phyloP scores from a whole-genome alignment of 2,113 vertebrate species.

The Myiozetetes cayanensis region DNA sequence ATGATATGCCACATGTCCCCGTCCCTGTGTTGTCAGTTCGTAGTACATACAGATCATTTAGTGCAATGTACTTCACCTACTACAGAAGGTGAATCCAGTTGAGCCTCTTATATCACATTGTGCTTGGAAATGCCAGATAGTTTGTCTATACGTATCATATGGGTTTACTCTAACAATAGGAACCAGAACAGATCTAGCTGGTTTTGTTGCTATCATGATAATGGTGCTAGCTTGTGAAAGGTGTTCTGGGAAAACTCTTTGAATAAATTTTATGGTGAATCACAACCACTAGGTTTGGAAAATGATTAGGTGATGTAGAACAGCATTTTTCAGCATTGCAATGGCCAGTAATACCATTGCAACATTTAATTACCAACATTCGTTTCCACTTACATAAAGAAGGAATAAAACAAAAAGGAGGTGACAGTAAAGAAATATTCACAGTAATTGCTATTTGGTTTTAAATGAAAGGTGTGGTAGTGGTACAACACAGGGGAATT shows the following conservation, averaged over 20 bases:
- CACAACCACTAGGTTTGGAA: background rate
- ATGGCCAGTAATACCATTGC: background rate
- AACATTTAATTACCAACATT: background rate
- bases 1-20: background rate
- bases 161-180: background rate
- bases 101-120: background rate
- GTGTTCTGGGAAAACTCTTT: background rate
- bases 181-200: background rate
- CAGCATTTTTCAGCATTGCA: background rate
- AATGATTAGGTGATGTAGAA: background rate
- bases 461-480: background rate
- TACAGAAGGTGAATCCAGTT: background rate
- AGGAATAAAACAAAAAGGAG: background rate
- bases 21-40: background rate
- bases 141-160: background rate
- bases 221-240: background rate
- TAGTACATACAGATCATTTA: background rate
- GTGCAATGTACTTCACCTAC: background rate
- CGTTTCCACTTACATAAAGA: background rate
- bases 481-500: background rate
- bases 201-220: conserved; percentile 16
- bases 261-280: background rate
- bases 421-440: background rate
- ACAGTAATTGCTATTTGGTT: background rate
- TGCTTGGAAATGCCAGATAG: background rate